Evolutionary conservation across 1,140 invertebrate genomes (phyloP), one percentile per base, ranked within the genome.

Genomic region (Macrosteles quadrilineatus): DNA sequence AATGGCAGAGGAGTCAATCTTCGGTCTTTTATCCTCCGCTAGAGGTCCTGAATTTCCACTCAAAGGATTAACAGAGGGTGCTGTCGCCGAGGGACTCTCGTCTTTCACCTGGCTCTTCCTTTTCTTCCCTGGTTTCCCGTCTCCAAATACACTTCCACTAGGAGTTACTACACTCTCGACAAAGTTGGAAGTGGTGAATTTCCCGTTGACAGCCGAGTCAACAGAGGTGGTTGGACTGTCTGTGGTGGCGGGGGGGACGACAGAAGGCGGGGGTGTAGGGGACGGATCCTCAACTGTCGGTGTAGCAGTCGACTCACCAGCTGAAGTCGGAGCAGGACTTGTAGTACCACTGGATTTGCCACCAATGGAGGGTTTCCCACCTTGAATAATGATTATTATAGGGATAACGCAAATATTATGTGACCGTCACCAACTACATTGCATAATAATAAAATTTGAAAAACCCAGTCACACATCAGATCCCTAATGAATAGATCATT

Each of bases 91-190:
- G 11, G 21, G 9, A 12, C 23, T 21, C 9, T 67, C 65, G 1
- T 70, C 57, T 21, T 50, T 55, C n/a, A 45, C 45, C 19, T 67
- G 31, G 30, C 57, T 31, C 45, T 45, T 64, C 40, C 66, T 25
- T 68, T 71, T 59, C 67, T 72, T 67, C n/a, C 53, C 40, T 14
- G 59, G 21, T 40, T 50, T 50, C 2, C 71, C 14, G n/a, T 73
- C 71, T 29, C 72, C 77, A 71, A 78, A 77, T n/a, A 78, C 77
- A 69, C 77, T 79, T 50, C 73, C 74, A 73, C 78, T 76, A 27
- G 74, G 77, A 12, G 76, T 78, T 19, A 76, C 75, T 17, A 75
- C 71, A 32, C 65, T 73, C 59, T 75, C 74, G 12, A 74, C 71
- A 67, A 75, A 75, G 62, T 75, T 75, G 21, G 71, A 74, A n/a